Conservation (phyloP, 30 jellyfish, hydroid and myxozoan species). For the Euphysa ruthae region DNA sequence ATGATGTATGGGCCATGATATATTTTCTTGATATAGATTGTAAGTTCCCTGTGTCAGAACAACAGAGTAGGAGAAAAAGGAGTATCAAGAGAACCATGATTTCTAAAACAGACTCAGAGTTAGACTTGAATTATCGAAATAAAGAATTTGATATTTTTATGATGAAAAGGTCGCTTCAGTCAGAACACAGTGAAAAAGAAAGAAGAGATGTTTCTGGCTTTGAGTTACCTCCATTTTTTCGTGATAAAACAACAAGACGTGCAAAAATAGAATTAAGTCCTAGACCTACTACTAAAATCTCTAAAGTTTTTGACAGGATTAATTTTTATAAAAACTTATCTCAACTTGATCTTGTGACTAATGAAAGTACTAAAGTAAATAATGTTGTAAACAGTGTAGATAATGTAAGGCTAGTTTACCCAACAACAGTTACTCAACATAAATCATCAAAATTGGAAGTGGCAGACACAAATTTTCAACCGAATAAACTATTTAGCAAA, state of each 20-base stretch:
- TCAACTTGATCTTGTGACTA: too few species aligned
- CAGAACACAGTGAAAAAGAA: background rate
- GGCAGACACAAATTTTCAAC: too few species aligned
- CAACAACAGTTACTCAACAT: too few species aligned
- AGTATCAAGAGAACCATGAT: constrained; percentile 4
- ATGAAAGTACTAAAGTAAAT: too few species aligned
- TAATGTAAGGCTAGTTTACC: too few species aligned
- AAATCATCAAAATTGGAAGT: too few species aligned
- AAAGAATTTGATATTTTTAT: background rate
- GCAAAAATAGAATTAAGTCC: too few species aligned
- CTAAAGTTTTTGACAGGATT: too few species aligned
- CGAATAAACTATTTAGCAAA: too few species aligned
- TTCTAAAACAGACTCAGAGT: constrained; percentile 8
- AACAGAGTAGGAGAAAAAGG: constrained; percentile 25
- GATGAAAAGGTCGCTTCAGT: constrained; percentile 9
- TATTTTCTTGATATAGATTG: constrained; percentile 89
- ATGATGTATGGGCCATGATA: constrained; percentile 97
- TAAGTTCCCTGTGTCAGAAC: constrained; percentile 64
- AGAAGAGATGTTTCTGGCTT: constrained; percentile 89
- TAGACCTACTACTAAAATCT: too few species aligned
- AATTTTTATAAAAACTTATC: too few species aligned
- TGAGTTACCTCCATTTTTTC: constrained; percentile 80
- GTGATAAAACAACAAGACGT: constrained; percentile 8
- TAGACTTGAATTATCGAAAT: background rate
- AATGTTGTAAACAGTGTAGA: too few species aligned